Evolutionary conservation across 2,888 invertebrate species (phyloP), one percentile per base, ranked within the genome.

Genomic region (Eristalinus aeneus): DNA sequence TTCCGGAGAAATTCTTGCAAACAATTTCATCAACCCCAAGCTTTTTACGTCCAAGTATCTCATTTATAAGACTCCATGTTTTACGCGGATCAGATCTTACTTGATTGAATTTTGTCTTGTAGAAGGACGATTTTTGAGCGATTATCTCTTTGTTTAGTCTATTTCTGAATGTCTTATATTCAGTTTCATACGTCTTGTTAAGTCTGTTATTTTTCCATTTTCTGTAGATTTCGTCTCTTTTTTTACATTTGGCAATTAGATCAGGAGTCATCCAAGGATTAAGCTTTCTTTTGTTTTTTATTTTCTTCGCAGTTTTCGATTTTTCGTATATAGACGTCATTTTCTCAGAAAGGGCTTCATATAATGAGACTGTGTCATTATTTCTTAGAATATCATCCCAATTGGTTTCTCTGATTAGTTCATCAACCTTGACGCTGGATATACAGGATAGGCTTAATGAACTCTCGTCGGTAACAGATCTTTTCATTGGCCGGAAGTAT

Each of bases 171-270:
- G 2, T 9, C 10, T 63, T 63, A 23, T 63, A 63, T 23, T 73
- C 72, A 2, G n/a, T 11, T 23, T 73, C 54, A 34, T 54, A 73
- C 2, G n/a, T n/a, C 22, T 9, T 64, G 5, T 20, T 36, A 0
- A 22, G n/a, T 11, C 61, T 53, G 22, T 63, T 63, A 6, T 63
- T 73, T 22, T 73, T 54, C 54, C 63, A 73, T 8, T 11, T 53
- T 54, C 63, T 53, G 22, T 73, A 73, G 0, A 73, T 31, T 22
- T 73, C 53, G 31, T 53, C 72, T n/a, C 72, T 74, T 60, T 8
- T 60, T 32, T 67, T 46, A 12, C 36, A 74, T 39, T 65, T 16
- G 8, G 11, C 74, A 3, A 74, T 22, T 12, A 60, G 12, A 2
- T n/a, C 5, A 8, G 36, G 8, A 2, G 65, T 20, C 12, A 61